Evolutionary conservation across 2,888 invertebrate species (phyloP).

Genomic region (Nymphalis urticae): DNA sequence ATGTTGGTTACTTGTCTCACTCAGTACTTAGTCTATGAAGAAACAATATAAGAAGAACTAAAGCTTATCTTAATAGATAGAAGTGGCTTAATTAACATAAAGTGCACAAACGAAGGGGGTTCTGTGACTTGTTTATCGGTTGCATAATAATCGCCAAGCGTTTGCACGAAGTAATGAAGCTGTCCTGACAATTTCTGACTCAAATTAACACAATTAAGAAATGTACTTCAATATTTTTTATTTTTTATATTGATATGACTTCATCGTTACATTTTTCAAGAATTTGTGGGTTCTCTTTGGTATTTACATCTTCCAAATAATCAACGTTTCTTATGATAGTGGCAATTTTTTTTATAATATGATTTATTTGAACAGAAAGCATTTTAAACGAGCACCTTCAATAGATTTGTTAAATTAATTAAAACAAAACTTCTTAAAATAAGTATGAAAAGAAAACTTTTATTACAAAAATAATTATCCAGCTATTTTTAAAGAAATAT

Average conservation of each 20-base stretch:
- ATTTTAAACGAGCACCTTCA: too few species aligned
- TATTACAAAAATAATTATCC: neutral
- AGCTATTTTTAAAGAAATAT: neutral
- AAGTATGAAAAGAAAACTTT: too few species aligned
- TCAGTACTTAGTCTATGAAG: conserved; percentile 17
- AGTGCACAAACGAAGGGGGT: conserved; percentile 45
- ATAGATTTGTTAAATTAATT: too few species aligned
- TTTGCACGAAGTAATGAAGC: conserved; percentile 15
- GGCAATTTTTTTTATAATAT: too few species aligned
- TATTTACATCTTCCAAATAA: too few species aligned
- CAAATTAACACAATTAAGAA: conserved; percentile 2
- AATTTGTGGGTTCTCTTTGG: too few species aligned
- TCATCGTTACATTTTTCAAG: too few species aligned
- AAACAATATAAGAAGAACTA: conserved; percentile 21
- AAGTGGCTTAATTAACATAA: conserved; percentile 58
- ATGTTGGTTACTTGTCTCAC: conserved; percentile 8
- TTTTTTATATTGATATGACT: neutral
- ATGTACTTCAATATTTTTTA: neutral
- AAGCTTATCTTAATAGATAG: conserved; percentile 38
- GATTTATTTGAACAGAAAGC: too few species aligned
- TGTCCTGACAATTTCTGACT: conserved; percentile 26
- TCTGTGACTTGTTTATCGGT: conserved; percentile 55
- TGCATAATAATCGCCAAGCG: conserved; percentile 56
- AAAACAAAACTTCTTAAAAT: too few species aligned
- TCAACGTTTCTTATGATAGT: too few species aligned